Conservation (phyloP, 2,888 invertebrate species). For the Lithodes maja region DNA sequence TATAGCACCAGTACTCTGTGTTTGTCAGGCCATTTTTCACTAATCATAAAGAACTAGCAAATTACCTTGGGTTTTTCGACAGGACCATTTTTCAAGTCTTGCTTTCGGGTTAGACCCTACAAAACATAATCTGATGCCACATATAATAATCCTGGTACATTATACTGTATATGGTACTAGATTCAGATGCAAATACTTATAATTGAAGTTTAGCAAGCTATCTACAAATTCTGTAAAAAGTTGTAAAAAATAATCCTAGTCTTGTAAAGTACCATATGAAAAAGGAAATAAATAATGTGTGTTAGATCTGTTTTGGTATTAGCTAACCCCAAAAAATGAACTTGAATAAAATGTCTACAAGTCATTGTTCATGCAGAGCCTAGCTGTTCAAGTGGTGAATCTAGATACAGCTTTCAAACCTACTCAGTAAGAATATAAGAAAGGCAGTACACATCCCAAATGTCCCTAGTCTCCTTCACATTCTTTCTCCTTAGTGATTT, state of each 20-base stretch:
- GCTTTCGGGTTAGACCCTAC: no score
- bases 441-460: conserved; percentile 40
- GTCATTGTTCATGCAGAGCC: conserved; percentile 36
- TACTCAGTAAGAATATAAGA: conserved; percentile 11
- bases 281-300: no score
- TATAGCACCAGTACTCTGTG: conserved; percentile 16
- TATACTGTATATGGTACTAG: no score
- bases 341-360: not conserved
- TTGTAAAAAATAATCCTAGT: no score
- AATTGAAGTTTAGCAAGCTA: no score
- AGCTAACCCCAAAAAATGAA: no score
- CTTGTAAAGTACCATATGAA: no score
- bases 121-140: no score
- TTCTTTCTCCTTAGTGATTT: conserved; percentile 43
- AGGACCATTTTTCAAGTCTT: not conserved
- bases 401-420: conserved; percentile 27
- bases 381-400: conserved; percentile 31
- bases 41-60: conserved; percentile 1
- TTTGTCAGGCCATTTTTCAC: not conserved
- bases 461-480: conserved; percentile 26
- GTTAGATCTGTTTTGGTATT: no score
- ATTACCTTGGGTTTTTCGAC: conserved; percentile 39
- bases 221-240: no score
- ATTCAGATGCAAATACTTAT: no score
- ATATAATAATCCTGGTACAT: no score